Percentiles rank a stretch among this genome's conserved stretches.
These are phyloP conservation scores for Phoenoteleia sp. DNA, from an alignment of 2,888 invertebrate species.

Conservation along the genomic window DNA sequence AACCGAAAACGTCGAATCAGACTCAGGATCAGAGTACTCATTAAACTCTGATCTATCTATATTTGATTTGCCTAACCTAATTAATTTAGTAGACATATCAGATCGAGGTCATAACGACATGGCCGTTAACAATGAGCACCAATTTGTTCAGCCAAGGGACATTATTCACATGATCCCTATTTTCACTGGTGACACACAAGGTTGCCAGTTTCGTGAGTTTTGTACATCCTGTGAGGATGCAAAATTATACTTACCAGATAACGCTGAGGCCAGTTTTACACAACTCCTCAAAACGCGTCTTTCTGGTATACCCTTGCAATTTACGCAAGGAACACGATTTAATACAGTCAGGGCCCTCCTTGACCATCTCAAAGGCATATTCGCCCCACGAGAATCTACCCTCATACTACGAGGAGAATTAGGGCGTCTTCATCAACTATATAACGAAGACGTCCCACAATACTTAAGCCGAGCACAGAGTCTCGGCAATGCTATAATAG, in stretches of 20 bases:
- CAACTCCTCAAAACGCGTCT: conserved; percentile 10
- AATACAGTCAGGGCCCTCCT: neutral
- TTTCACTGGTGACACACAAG: neutral
- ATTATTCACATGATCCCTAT: neutral
- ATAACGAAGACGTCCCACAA: conserved; percentile 36
- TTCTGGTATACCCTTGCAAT: neutral
- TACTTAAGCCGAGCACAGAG: conserved; percentile 22
- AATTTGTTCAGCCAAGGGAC: neutral
- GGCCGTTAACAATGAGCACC: too few relatives aligned
- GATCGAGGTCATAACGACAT: too few relatives aligned
- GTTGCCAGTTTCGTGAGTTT: neutral
- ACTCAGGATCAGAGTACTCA: too few relatives aligned
- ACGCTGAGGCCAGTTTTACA: neutral
- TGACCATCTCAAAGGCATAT: conserved; percentile 8
- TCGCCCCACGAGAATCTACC: conserved; percentile 14
- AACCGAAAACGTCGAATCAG: too few relatives aligned
- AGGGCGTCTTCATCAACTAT: conserved; percentile 23
- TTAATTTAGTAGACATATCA: too few relatives aligned
- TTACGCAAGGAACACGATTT: neutral
- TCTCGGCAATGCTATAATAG: conserved; percentile 17
- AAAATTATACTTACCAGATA: neutral
- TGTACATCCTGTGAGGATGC: neutral
- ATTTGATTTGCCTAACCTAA: too few relatives aligned
- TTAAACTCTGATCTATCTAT: too few relatives aligned
- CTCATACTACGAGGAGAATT: conserved; percentile 14